These are phyloP conservation scores for Tachysurus fulvidraco DNA, from an alignment of 2,113 vertebrate species.

Conservation along the genomic window DNA sequence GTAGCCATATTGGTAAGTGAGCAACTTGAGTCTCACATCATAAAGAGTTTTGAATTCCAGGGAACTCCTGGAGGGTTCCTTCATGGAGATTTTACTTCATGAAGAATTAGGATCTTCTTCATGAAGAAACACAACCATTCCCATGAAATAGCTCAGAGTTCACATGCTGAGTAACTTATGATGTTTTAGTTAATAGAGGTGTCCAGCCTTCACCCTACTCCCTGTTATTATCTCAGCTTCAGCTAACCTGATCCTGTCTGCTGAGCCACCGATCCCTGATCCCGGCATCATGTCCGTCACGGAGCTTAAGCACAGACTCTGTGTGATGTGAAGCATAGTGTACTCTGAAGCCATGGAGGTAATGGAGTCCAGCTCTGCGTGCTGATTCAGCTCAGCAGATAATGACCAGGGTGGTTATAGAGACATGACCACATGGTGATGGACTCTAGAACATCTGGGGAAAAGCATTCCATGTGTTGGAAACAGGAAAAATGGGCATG, in stretches of 20 bases:
- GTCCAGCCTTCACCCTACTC: not conserved
- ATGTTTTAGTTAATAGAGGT: not conserved
- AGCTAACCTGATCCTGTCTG: not conserved
- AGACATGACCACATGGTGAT: not conserved
- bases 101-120: not conserved
- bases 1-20: not conserved
- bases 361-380: not conserved
- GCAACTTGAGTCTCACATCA: not conserved
- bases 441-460: not conserved
- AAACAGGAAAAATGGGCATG: too few relatives aligned
- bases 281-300: slow-evolving; percentile 24
- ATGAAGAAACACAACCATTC: not conserved
- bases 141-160: not conserved
- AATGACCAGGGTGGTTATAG: not conserved
- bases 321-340: not conserved
- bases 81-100: not conserved
- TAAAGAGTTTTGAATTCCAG: not conserved
- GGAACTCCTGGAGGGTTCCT: not conserved
- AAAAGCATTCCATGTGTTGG: not conserved
- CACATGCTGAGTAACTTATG: not conserved
- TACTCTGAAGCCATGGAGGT: not conserved
- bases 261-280: slow-evolving; percentile 17
- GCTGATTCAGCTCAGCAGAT: not conserved
- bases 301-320: not conserved
- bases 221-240: slow-evolving; percentile 12